Evolutionary conservation across 2,113 vertebrate genomes (phyloP), one percentile per base, ranked within the genome.

Genomic region (Xenopus borealis): DNA sequence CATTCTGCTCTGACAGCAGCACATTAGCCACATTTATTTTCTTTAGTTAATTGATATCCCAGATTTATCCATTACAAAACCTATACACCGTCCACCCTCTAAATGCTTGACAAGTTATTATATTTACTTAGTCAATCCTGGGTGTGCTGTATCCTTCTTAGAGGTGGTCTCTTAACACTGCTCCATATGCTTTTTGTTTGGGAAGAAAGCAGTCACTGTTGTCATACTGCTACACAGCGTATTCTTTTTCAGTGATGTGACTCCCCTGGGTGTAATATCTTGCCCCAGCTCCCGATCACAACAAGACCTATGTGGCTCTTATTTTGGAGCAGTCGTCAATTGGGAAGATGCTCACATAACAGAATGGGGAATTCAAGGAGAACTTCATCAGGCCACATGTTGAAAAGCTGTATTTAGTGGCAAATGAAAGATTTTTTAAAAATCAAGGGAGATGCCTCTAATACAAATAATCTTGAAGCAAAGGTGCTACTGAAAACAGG

Each of bases 161-260:
- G 89, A 91, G 91, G 92, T 93, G 92, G 90, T 92, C 91, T 91
- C 85, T 93, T 92, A 92, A 90, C 89, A 86, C 88, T 92, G 89
- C 88, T 88, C 91, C 92, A 93, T 91, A 93, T 93, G 92, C 93
- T 93, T 91, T 93, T 93, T 93, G 93, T 94, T 94, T 95, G 93
- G 90, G 95, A 92, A 94, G 93, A 95, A 96, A 98, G 94, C 94
- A 95, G 93, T 89, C 86, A 86, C 75, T 97, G 94, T 92, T 97
- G 93, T 93, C 93, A 91, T 91, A 93, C 91, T 89, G 94, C 95
- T 97, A 98, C 96, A 97, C 91, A 92, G 89, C 90, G 94, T 95
- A 95, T 98, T 96, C 94, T 94, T 95, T 98, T 99, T 95, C 95
- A 97, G 91, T 93, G 91, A 93, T 95, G 95, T 92, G 91, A 92